Evolutionary conservation across 2,797 vertebrate genomes (phyloP).

Genomic region (Microchirus variegatus): DNA sequence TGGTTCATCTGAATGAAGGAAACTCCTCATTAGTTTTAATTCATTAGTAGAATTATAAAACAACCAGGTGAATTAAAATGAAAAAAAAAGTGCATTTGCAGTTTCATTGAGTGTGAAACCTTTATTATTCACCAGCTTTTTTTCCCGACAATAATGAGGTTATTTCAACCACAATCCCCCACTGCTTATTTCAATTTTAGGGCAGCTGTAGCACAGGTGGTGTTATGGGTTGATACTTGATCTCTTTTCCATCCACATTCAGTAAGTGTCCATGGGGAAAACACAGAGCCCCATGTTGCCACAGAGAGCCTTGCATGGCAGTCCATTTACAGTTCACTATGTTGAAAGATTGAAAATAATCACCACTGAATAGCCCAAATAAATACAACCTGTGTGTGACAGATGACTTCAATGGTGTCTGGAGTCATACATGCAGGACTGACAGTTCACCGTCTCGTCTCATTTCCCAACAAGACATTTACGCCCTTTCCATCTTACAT

Average conservation of each 20-base stretch:
- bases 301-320: neutral
- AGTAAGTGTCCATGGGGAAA: neutral
- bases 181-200: too few relatives aligned
- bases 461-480: slow-evolving; percentile 15
- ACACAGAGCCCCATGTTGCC: neutral
- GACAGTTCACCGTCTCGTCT: slow-evolving; percentile 6
- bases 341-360: slow-evolving; percentile 1
- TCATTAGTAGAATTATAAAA: too few relatives aligned
- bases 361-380: slow-evolving; percentile 10
- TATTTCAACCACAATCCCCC: too few relatives aligned
- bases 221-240: neutral
- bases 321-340: neutral
- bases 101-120: too few relatives aligned
- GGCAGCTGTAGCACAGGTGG: too few relatives aligned
- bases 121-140: too few relatives aligned
- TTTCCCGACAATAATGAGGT: too few relatives aligned
- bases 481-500: slow-evolving; percentile 24
- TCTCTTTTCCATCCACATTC: neutral
- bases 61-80: too few relatives aligned
- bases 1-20: neutral
- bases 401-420: slow-evolving; percentile 14
- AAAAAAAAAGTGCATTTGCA: too few relatives aligned
- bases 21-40: too few relatives aligned
- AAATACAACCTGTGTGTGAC: slow-evolving; percentile 20
- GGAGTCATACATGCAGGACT: slow-evolving; percentile 11